These are phyloP conservation scores for Gymnosoma rotundatum DNA, from an alignment of 2,888 invertebrate genomes.

Conservation along the genomic window DNA sequence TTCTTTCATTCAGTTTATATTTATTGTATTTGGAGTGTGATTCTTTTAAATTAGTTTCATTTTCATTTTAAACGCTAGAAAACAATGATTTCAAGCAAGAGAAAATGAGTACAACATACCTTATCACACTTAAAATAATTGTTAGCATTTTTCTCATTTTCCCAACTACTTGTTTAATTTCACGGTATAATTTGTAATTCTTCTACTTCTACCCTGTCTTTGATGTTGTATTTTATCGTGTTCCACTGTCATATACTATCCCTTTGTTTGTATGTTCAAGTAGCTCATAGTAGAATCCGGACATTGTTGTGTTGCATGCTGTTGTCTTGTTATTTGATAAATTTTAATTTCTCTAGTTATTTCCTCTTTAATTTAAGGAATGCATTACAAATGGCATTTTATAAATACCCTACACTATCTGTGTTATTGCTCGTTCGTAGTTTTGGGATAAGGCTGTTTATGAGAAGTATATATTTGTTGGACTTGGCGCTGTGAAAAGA, in stretches of 20 bases:
- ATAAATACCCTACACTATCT: slow-evolving; percentile 20
- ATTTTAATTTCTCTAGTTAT: slow-evolving; percentile 68
- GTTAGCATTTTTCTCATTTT: slow-evolving; percentile 65
- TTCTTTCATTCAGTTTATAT: slow-evolving; percentile 10
- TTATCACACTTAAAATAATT: slow-evolving; percentile 72
- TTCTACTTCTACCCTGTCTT: not conserved
- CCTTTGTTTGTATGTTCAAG: slow-evolving; percentile 2
- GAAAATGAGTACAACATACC: slow-evolving; percentile 62
- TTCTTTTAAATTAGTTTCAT: slow-evolving; percentile 75
- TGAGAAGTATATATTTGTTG: too few relatives aligned
- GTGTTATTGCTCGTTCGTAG: not conserved
- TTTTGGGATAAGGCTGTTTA: not conserved
- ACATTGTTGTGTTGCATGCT: slow-evolving; percentile 47
- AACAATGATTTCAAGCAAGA: slow-evolving; percentile 69
- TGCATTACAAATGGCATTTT: slow-evolving; percentile 68
- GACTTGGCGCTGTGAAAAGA: too few relatives aligned
- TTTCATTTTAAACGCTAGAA: slow-evolving; percentile 74
- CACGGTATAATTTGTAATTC: slow-evolving; percentile 55
- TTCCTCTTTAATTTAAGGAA: slow-evolving; percentile 72
- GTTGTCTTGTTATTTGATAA: slow-evolving; percentile 68
- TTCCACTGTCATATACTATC: slow-evolving; percentile 21
- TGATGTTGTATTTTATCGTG: slow-evolving; percentile 29
- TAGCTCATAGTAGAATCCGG: slow-evolving; percentile 31
- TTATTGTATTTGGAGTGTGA: slow-evolving; percentile 59
- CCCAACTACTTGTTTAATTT: slow-evolving; percentile 45